phyloP scores from a whole-genome alignment of 2,888 invertebrate species.

The Microplitis manilae region DNA sequence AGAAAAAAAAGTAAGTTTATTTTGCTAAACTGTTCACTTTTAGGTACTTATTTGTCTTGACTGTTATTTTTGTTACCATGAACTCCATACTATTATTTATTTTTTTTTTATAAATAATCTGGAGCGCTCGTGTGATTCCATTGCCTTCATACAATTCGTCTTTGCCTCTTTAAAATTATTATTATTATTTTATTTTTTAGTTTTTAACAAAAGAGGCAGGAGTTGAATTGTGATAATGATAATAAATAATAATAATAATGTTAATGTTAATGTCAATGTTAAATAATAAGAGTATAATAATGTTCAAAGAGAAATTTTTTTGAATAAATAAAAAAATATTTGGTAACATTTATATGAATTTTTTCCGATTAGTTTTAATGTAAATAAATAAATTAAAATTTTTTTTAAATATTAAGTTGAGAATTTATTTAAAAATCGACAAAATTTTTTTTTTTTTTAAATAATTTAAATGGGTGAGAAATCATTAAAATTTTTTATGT shows the following conservation, averaged over 20 bases:
- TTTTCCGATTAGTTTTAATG: slow-evolving; percentile 67
- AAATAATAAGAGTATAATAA: not conserved
- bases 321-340: not conserved
- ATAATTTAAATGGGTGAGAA: too few species aligned
- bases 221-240: not conserved
- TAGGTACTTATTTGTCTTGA: not conserved
- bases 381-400: slow-evolving; percentile 63
- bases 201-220: not conserved
- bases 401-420: slow-evolving; percentile 55
- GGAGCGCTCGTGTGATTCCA: not conserved
- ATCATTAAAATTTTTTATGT: too few species aligned
- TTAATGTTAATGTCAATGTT: not conserved
- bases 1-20: not conserved
- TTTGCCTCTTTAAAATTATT: not conserved
- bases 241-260: not conserved
- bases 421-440: not conserved
- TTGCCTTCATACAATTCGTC: not conserved
- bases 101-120: not conserved
- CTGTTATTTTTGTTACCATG: not conserved
- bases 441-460: too few species aligned
- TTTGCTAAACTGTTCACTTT: not conserved
- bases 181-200: not conserved
- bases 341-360: slow-evolving; percentile 56
- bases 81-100: not conserved
- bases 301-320: slow-evolving; percentile 4